A percentile compares a stretch with the other conserved stretches of the same genome.
Conservation (phyloP, 2,888 invertebrate species). For the Tuberolachnus salignus region DNA sequence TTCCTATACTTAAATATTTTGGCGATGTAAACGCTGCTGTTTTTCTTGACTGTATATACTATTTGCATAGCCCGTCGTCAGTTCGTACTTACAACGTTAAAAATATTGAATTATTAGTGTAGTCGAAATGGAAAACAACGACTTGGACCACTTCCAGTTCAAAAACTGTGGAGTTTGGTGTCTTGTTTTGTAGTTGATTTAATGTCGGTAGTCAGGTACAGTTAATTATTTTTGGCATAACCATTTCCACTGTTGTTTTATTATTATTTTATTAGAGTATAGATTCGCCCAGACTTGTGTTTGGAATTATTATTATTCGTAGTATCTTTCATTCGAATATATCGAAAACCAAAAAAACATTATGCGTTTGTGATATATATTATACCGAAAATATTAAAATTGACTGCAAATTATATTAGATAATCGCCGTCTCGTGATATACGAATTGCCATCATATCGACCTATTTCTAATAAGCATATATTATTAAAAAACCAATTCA, state of each 20-base stretch:
- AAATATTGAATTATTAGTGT: constrained; percentile 1
- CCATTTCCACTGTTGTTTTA: too few species aligned
- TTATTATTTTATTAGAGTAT: too few species aligned
- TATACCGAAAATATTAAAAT: too few species aligned
- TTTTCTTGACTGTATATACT: background rate
- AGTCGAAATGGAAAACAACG: constrained; percentile 29
- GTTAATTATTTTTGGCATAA: constrained; percentile 35
- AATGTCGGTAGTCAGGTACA: background rate
- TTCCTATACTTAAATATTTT: too few species aligned
- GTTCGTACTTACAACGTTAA: background rate
- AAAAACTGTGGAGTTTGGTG: background rate
- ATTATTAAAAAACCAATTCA: too few species aligned
- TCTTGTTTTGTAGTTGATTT: constrained; percentile 13
- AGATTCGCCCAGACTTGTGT: too few species aligned
- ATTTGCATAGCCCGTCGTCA: background rate
- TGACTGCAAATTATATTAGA: too few species aligned
- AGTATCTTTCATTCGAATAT: background rate
- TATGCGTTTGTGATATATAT: too few species aligned
- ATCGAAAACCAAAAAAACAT: background rate
- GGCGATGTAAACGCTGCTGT: background rate
- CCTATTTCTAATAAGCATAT: too few species aligned
- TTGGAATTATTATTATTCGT: background rate
- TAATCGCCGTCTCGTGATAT: too few species aligned
- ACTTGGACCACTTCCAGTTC: constrained; percentile 27
- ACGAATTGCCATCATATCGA: too few species aligned